These are phyloP conservation scores for Lanistes nyassanus DNA, from an alignment of 1,140 invertebrate genomes.

Conservation along the genomic window DNA sequence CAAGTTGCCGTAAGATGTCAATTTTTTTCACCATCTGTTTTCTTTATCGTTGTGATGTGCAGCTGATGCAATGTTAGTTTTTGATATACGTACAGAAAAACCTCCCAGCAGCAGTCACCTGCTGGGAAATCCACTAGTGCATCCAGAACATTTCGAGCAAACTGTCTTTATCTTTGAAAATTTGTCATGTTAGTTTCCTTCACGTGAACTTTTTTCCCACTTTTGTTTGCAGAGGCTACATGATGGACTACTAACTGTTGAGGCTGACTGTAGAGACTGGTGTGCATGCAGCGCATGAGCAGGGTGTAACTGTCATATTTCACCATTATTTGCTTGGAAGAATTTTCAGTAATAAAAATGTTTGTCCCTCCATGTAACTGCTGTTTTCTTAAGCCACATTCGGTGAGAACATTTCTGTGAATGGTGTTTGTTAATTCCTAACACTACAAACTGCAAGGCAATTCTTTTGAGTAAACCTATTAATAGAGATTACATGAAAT, in stretches of 20 bases:
- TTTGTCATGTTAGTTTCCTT: too few species aligned
- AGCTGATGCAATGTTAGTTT: neutral
- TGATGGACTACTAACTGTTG: constrained; percentile 18
- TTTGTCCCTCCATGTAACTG: neutral
- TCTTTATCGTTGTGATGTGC: neutral
- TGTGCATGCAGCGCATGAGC: constrained; percentile 5
- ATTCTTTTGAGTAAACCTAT: too few species aligned
- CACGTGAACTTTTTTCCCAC: neutral
- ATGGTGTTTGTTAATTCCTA: too few species aligned
- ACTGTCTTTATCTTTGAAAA: neutral
- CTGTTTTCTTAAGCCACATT: neutral
- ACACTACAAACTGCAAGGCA: too few species aligned
- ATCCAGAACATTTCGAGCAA: too few species aligned
- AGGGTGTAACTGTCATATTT: neutral
- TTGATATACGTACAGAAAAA: neutral
- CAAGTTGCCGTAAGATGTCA: constrained; percentile 82
- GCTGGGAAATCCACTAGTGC: neutral
- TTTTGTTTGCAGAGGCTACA: constrained; percentile 15
- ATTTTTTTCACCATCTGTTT: neutral
- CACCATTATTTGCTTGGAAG: neutral
- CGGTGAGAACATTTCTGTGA: neutral
- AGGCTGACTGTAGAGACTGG: too few species aligned
- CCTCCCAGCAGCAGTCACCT: neutral
- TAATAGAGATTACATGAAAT: neutral
- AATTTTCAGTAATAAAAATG: neutral